Conservation (phyloP, 2,797 vertebrate genomes). For the Miichthys miiuy region DNA sequence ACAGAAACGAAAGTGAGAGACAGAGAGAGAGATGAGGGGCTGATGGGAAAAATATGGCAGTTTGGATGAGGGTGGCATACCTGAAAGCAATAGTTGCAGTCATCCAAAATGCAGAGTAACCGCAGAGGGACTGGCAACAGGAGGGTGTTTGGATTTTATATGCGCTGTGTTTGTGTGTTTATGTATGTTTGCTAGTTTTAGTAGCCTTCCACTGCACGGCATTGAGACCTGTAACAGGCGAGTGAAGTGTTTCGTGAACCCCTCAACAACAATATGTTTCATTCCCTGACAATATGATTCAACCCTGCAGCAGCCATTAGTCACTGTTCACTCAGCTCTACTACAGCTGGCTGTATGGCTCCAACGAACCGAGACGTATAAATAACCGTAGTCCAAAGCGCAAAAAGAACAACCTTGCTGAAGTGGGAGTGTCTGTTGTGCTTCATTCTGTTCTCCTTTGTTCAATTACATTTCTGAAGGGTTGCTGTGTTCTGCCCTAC, state of each 20-base stretch:
- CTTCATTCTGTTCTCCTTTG: constrained; percentile 47
- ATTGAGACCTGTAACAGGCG: constrained; percentile 39
- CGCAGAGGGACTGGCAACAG: constrained; percentile 27
- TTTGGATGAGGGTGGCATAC: constrained; percentile 9
- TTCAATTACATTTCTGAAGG: constrained; percentile 45
- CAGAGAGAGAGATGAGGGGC: constrained; percentile 17
- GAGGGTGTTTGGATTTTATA: constrained; percentile 4
- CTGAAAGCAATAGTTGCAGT: constrained; percentile 18
- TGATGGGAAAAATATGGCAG: constrained; percentile 36
- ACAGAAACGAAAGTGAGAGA: constrained; percentile 19
- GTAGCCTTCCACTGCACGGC: constrained; percentile 27
- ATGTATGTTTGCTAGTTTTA: constrained; percentile 11
- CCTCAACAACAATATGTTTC: constrained; percentile 75
- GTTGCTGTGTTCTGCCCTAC: constrained; percentile 17
- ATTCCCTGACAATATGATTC: constrained; percentile 75
- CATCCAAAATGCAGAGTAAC: constrained; percentile 6
- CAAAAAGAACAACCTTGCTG: constrained; percentile 30
- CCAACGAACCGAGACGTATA: constrained; percentile 68
- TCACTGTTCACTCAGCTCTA: constrained; percentile 75
- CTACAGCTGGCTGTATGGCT: constrained; percentile 49
- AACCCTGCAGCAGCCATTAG: constrained; percentile 74
- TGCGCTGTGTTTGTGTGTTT: neutral
- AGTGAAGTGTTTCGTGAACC: constrained; percentile 64
- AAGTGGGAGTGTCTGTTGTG: constrained; percentile 45
- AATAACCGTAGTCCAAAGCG: constrained; percentile 66